Base-by-base conservation (phyloP, 2,888 invertebrate species). In the Ommatoiulus sabulosus region DNA sequence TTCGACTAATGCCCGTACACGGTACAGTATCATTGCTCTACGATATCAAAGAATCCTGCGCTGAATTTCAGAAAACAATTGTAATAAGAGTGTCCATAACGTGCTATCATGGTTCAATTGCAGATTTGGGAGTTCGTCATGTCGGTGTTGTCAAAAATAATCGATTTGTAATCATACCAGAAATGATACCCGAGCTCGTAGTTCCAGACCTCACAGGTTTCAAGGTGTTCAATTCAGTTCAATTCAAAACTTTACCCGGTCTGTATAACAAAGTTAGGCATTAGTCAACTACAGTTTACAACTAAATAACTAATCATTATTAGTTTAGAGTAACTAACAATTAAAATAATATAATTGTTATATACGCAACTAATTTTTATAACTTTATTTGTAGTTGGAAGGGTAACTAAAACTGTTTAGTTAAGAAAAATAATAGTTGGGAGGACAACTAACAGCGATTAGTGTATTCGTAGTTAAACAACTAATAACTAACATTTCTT, bases 141-240 rank as follows among this genome's bases (percentile, higher is more conserved):
- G 93, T 94, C 6, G 97, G 97, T 44, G 48, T 87, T 80, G 7
- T n/a, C 12, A 46, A 46, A 15, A 43, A 44, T 5, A 57, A 44
- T 15, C 0, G 6, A 15, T 84, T 87, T 44, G n/a, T n/a, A 20
- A 86, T 20, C 72, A 89, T 99, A 4, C 96, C 96, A 0, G 98
- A 99, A 94, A 97, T 96, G 95, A 95, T 97, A 90, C 98, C 99
- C 0, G 96, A 98, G 92, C 92, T 99, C 20, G 95, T 99, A 89
- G 98, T 99, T 2, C 99, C 99, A 0, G 95, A 98, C 92, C 93
- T 99, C 44, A 95, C 94, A 90, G 95, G 94, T 90, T 99, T 96
- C 92, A 93, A 95, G 92, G 95, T 94, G 92, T 91, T 91, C 80
- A 20, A 20, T 63, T 89, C 35, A 35, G 35, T 35, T 88, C 89